These are phyloP conservation scores for Leptodactylus fallax DNA, from an alignment of 2,797 vertebrate species.

Conservation along the genomic window DNA sequence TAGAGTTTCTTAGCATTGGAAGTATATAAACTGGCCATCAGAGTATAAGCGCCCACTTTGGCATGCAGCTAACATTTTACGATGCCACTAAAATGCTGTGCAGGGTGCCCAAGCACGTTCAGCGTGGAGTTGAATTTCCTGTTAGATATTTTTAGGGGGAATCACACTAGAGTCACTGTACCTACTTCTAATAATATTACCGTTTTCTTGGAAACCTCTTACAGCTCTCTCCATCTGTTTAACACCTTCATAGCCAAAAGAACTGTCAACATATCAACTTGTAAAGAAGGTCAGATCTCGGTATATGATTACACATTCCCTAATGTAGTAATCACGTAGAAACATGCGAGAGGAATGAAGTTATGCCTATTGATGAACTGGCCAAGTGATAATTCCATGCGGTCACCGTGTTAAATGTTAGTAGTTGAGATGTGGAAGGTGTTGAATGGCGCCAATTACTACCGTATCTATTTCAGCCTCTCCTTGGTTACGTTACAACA, in stretches of 20 bases:
- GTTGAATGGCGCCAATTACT: conserved; percentile 60
- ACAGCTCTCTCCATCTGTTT: conserved; percentile 50
- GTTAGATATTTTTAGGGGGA: conserved; percentile 61
- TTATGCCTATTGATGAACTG: conserved; percentile 46
- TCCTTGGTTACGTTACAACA: conserved; percentile 32
- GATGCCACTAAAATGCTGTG: conserved; percentile 40
- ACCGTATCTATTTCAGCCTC: conserved; percentile 25
- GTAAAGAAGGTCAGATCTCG: conserved; percentile 38
- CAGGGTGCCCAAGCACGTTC: conserved; percentile 45
- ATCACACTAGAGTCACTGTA: conserved; percentile 48
- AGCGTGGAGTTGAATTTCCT: conserved; percentile 56
- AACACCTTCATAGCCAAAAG: conserved; percentile 54
- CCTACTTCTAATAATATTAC: conserved; percentile 61
- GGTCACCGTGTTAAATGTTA: conserved; percentile 60
- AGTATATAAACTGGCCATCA: neutral
- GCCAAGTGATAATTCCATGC: conserved; percentile 58
- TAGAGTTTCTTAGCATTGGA: neutral
- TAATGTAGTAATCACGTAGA: conserved; percentile 40
- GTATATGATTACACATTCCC: conserved; percentile 42
- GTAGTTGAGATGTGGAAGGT: conserved; percentile 48
- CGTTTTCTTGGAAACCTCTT: conserved; percentile 59
- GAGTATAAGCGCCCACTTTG: conserved; percentile 27
- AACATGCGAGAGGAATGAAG: conserved; percentile 52
- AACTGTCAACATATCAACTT: conserved; percentile 45
- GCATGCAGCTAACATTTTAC: conserved; percentile 39